These are phyloP conservation scores for Oceanodroma leucorhoa DNA, from an alignment of 2,797 vertebrate species.

Conservation along the genomic window DNA sequence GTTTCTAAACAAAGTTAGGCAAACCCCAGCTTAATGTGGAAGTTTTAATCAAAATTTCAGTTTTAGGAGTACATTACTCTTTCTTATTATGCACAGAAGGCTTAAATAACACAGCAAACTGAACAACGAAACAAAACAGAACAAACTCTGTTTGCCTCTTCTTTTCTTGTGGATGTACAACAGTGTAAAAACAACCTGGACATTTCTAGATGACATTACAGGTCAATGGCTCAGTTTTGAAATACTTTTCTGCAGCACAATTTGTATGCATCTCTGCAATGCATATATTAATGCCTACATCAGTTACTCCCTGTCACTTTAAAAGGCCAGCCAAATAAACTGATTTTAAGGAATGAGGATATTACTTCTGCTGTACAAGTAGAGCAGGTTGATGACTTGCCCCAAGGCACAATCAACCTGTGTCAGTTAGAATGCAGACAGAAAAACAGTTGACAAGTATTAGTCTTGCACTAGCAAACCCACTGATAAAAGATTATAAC, in stretches of 20 bases:
- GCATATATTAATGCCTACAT: neutral
- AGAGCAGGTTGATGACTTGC: neutral
- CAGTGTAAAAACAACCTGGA: neutral
- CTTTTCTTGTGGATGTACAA: neutral
- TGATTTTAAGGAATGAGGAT: neutral
- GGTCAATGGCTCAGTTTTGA: neutral
- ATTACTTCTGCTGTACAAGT: neutral
- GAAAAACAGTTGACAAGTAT: neutral
- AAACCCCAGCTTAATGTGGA: neutral
- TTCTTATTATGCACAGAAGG: neutral
- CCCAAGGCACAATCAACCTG: neutral
- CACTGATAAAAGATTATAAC: neutral
- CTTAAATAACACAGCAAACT: neutral
- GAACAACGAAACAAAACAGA: neutral
- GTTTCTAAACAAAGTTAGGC: neutral
- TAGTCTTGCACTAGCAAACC: neutral
- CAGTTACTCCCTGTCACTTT: neutral
- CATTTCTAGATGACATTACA: neutral
- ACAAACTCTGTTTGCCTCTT: neutral
- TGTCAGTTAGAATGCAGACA: neutral
- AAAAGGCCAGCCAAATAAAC: neutral
- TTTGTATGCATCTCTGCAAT: neutral
- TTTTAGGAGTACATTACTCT: neutral
- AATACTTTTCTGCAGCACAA: neutral
- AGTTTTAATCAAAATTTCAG: fast-evolving